phyloP scores from a whole-genome alignment of 2,888 invertebrate genomes.

The Drosophila ustulata region DNA sequence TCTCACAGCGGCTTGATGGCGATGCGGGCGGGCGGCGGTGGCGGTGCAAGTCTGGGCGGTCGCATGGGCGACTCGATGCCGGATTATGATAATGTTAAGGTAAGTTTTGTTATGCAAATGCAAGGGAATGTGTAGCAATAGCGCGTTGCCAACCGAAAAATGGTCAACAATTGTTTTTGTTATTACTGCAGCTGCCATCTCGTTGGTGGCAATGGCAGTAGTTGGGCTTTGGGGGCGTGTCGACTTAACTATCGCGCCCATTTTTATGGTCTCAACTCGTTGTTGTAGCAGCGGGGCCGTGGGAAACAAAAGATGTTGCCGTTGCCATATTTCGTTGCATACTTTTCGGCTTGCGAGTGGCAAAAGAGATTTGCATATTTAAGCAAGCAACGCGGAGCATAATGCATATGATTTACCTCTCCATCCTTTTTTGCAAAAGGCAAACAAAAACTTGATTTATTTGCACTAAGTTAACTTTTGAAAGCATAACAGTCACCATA shows the following conservation, averaged over 20 bases:
- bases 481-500: slow-evolving; percentile 9
- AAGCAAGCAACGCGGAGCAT: slow-evolving; percentile 49
- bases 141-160: slow-evolving; percentile 44
- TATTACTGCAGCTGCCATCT: slow-evolving; percentile 34
- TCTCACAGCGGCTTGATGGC: slow-evolving; percentile 86
- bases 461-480: slow-evolving; percentile 44
- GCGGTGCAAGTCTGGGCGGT: slow-evolving; percentile 85
- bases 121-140: slow-evolving; percentile 5
- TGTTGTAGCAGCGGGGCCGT: slow-evolving; percentile 43
- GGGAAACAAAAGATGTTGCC: slow-evolving; percentile 72
- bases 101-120: slow-evolving; percentile 81
- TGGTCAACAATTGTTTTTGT: slow-evolving; percentile 55
- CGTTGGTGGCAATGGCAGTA: neutral
- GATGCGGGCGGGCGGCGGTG: slow-evolving; percentile 86
- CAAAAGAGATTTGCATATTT: slow-evolving; percentile 73
- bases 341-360: slow-evolving; percentile 50
- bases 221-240: slow-evolving; percentile 15
- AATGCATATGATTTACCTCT: slow-evolving; percentile 56
- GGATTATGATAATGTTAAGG: slow-evolving; percentile 91
- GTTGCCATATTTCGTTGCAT: slow-evolving; percentile 58
- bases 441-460: slow-evolving; percentile 60
- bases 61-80: slow-evolving; percentile 86
- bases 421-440: slow-evolving; percentile 20
- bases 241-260: slow-evolving; percentile 59
- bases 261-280: slow-evolving; percentile 47